Conservation (phyloP, 1,140 invertebrate species). For the Drosophila subobscura region DNA sequence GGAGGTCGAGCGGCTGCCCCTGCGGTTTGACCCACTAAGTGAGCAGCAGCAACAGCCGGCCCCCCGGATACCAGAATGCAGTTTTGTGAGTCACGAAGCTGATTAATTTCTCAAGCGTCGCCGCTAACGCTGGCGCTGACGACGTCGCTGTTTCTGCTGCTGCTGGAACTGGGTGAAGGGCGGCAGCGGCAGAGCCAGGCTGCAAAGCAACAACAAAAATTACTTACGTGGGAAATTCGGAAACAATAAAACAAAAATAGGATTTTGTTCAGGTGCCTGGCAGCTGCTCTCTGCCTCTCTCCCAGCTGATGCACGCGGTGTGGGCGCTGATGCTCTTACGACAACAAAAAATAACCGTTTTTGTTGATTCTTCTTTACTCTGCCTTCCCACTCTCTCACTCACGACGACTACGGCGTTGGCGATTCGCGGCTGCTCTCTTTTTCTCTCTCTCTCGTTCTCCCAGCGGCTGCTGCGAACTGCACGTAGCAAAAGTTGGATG, state of each 20-base stretch:
- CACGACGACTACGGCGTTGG: no score
- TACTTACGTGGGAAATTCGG: constrained; percentile 20
- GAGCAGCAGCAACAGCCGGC: no score
- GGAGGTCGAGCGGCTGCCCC: constrained; percentile 25
- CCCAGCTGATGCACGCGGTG: not conserved
- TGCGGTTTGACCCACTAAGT: constrained; percentile 13
- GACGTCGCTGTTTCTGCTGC: not conserved
- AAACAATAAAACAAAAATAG: constrained; percentile 7
- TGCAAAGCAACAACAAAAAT: not conserved
- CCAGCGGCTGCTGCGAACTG: constrained; percentile 36
- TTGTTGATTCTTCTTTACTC: not conserved
- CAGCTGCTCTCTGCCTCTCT: constrained; percentile 1
- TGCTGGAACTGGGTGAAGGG: constrained; percentile 37
- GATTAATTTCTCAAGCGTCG: constrained; percentile 43
- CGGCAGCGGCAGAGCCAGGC: constrained; percentile 1
- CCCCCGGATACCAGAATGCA: not conserved
- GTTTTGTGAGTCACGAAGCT: constrained; percentile 33
- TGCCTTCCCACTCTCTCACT: constrained; percentile 2
- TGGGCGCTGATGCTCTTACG: no score
- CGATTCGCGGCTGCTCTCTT: not conserved
- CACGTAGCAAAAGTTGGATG: constrained; percentile 65
- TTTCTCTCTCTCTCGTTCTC: constrained; percentile 3
- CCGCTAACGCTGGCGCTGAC: no score
- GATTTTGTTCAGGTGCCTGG: constrained; percentile 2
- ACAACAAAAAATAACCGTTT: no score